Evolutionary conservation across 2,113 vertebrate genomes (phyloP).

Genomic region (Protobothrops mucrosquamatus): DNA sequence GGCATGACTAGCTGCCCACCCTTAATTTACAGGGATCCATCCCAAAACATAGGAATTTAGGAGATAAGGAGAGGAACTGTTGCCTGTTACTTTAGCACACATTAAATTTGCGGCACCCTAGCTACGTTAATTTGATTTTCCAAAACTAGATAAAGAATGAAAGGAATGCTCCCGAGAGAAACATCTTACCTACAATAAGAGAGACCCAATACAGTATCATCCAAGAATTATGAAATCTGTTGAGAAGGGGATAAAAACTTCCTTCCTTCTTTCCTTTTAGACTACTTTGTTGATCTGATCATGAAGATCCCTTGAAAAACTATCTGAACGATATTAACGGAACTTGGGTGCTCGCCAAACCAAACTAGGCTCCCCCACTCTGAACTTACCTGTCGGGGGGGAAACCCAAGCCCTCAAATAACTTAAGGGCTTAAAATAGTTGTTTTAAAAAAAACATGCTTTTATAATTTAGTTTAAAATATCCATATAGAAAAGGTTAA

Average conservation of each 20-base stretch:
- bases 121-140: slow-evolving; percentile 24
- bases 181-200: not conserved
- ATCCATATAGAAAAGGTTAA: not conserved
- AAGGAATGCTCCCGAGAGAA: not conserved
- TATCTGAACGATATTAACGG: not conserved
- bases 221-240: not conserved
- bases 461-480: not conserved
- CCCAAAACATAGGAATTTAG: slow-evolving; percentile 2
- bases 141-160: not conserved
- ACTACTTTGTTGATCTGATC: not conserved
- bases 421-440: slow-evolving; percentile 10
- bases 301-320: not conserved
- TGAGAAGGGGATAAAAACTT: not conserved
- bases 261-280: not conserved
- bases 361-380: slow-evolving; percentile 1
- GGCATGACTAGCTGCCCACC: not conserved
- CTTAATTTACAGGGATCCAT: not conserved
- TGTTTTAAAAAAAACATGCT: slow-evolving; percentile 7
- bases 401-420: slow-evolving; percentile 15
- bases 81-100: slow-evolving; percentile 27
- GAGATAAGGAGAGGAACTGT: slow-evolving; percentile 32
- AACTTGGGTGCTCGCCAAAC: slow-evolving; percentile 31
- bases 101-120: slow-evolving; percentile 10
- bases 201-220: not conserved
- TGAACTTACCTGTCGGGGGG: slow-evolving; percentile 27